Conservation (phyloP, 2,797 vertebrate genomes). For the Tadarida brasiliensis region DNA sequence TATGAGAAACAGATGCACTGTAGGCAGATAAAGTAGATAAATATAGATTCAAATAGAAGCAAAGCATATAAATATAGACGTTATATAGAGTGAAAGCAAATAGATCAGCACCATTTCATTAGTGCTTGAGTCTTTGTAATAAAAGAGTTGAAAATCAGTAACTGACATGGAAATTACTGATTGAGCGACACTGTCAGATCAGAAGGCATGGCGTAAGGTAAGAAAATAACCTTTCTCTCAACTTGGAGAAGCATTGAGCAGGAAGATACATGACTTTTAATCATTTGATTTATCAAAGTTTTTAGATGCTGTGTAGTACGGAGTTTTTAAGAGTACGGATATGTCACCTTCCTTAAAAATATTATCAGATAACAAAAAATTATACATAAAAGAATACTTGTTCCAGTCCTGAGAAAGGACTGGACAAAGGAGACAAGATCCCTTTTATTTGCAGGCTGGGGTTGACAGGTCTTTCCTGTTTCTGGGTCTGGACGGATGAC, state of each 20-base stretch:
- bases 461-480: conserved; percentile 67
- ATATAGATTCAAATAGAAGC: conserved; percentile 90
- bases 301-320: conserved; percentile 59
- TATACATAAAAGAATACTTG: conserved; percentile 67
- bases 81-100: conserved; percentile 86
- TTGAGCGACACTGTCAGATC: conserved; percentile 86
- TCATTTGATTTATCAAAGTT: conserved; percentile 80
- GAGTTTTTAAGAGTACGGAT: conserved; percentile 59
- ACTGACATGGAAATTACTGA: conserved; percentile 86
- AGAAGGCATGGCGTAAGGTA: conserved; percentile 84
- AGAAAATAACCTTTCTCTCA: conserved; percentile 86
- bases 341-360: conserved; percentile 74
- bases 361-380: conserved; percentile 47
- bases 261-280: conserved; percentile 76
- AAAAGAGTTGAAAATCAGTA: conserved; percentile 84
- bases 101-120: conserved; percentile 86
- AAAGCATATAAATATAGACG: conserved; percentile 89
- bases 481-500: not conserved
- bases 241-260: conserved; percentile 79
- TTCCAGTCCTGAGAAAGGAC: conserved; percentile 44
- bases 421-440: conserved; percentile 28
- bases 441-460: not conserved
- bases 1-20: conserved; percentile 91
- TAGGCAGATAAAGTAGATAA: conserved; percentile 91
- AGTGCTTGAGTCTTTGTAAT: conserved; percentile 86